Evolutionary conservation across 92 coral and sea anemone genomes (phyloP), one percentile per base, ranked within the genome.

Genomic region (Parazoanthus darwini): DNA sequence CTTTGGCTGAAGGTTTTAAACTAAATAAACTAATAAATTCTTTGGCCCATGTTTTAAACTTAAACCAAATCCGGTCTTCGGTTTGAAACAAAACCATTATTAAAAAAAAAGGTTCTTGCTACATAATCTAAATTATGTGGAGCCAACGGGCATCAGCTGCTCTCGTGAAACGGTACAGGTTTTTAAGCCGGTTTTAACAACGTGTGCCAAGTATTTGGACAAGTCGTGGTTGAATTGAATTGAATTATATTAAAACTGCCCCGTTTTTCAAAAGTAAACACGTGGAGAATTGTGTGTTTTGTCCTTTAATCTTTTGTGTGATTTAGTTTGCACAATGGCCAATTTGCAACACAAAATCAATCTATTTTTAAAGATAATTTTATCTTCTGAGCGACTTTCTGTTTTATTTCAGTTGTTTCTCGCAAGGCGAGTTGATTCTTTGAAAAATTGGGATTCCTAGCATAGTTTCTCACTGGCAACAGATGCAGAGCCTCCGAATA

Each of bases 381-480:
- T 63, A 63, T 63, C 46, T 76, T 25, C 23, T 8, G 1, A 20
- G 50, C 48, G 80, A 36, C 39, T 35, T 37, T 36, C 29, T 44
- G 35, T 8, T 22, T 9, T 37, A 5, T 5, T 37, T 76, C 80
- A 48, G 51, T 11, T 48, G 51, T 48, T 48, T 10, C 33, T 29
- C 23, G 18, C 16, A 13, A 20, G 14, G 59, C 18, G 59, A 14
- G 59, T 54, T 54, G 36, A 78, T 56, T 80, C 68, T 56, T 56
- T 79, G 37, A 15, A 59, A 36, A 10, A 44, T 66, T 82, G 37
- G 33, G 59, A 66, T 82, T 38, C 73, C 78, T 84, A 16, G 75
- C 46, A 84, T 70, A 71, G 78, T 84, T 83, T 84, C 35, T 44
- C 46, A 58, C 29, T 26, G 66, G 11, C 44, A 48, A 29, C 33